Conservation (phyloP, 2,888 invertebrate genomes). For the Neocrepidodera transversa region DNA sequence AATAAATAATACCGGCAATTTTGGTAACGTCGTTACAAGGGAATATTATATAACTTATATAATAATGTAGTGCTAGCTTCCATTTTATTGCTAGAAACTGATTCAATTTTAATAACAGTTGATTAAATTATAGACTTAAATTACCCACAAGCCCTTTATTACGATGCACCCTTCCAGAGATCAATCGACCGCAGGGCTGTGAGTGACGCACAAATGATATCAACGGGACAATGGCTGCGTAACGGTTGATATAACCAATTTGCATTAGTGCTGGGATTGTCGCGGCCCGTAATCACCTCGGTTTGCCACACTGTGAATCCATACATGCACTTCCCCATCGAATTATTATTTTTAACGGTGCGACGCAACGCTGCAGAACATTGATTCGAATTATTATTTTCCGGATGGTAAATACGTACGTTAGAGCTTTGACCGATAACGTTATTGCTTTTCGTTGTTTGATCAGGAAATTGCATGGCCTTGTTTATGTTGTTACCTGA, state of each 20-base stretch:
- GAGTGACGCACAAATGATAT: slow-evolving; percentile 48
- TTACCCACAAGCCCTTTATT: neutral
- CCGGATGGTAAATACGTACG: slow-evolving; percentile 17
- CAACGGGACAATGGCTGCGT: slow-evolving; percentile 41
- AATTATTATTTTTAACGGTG: slow-evolving; percentile 41
- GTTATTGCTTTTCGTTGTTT: slow-evolving; percentile 12
- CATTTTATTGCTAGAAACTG: too few species aligned
- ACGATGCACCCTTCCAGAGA: slow-evolving; percentile 11
- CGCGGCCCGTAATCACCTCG: slow-evolving; percentile 39
- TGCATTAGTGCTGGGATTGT: slow-evolving; percentile 42
- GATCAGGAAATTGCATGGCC: slow-evolving; percentile 7
- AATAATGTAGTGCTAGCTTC: too few species aligned
- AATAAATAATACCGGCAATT: too few species aligned
- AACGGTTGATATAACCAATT: slow-evolving; percentile 47
- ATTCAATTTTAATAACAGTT: neutral
- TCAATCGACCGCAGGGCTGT: slow-evolving; percentile 44
- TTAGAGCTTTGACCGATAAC: slow-evolving; percentile 7
- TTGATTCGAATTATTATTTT: slow-evolving; percentile 35
- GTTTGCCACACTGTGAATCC: slow-evolving; percentile 39
- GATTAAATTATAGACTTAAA: neutral
- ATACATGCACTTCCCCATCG: slow-evolving; percentile 36
- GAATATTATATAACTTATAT: too few species aligned
- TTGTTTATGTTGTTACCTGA: neutral
- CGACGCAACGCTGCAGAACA: slow-evolving; percentile 35
- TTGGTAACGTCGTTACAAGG: too few species aligned